Evolutionary conservation across 1,140 invertebrate genomes (phyloP).

Genomic region (Zaprionus inermis): DNA sequence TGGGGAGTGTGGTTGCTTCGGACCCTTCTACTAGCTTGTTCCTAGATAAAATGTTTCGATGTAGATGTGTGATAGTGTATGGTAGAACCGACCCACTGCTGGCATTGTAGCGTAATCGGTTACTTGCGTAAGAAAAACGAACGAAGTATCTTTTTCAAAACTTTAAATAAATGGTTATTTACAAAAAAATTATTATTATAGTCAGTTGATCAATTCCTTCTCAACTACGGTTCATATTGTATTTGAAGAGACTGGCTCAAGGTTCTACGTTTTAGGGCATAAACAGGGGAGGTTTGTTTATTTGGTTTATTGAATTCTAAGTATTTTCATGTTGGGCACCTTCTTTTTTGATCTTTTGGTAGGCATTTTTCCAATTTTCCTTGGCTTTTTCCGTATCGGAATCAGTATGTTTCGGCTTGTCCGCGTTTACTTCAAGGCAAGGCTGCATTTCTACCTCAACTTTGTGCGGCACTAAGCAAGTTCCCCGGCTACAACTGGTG

Average conservation of each 20-base stretch:
- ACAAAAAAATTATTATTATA: no score
- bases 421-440: neutral
- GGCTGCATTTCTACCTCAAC: neutral
- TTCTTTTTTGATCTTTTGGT: constrained; percentile 9
- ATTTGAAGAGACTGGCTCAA: no score
- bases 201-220: no score
- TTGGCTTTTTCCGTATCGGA: neutral
- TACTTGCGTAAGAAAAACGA: constrained; percentile 15
- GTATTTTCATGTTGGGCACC: neutral
- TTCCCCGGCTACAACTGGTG: constrained; percentile 42
- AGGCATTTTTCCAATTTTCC: constrained; percentile 19
- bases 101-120: neutral
- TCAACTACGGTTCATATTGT: no score
- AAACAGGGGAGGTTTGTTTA: no score
- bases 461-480: constrained; percentile 40
- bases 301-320: neutral
- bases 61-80: no score
- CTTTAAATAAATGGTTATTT: neutral
- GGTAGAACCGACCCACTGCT: neutral
- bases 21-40: constrained; percentile 60
- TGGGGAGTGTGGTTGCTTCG: constrained; percentile 62
- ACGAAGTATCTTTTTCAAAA: constrained; percentile 25
- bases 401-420: neutral
- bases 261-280: no score
- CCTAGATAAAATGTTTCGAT: no score